Evolutionary conservation across 1,140 invertebrate genomes (phyloP), one percentile per base, ranked within the genome.

Genomic region (Helicoverpa zea): DNA sequence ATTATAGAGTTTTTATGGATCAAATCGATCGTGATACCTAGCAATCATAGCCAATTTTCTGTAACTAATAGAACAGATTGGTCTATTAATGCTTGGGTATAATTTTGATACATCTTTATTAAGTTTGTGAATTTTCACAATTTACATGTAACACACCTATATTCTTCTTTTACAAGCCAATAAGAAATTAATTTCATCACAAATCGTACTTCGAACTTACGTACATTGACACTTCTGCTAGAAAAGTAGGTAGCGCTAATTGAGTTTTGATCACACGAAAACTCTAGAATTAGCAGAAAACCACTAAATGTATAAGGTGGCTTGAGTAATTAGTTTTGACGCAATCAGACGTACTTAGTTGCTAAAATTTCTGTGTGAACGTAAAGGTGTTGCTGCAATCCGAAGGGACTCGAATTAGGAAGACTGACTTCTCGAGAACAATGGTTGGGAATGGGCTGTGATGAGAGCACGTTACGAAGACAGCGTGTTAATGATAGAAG

Each of bases 401-500:
- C 47, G 35, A 77, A 58, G 76, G 63, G 76, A 70, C 29, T 58
- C 13, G 51, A 23, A 70, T 68, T 23, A 47, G 63, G 52, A 47
- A 79, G 63, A 66, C 35, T 79, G 52, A 49, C 30, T 52, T 43
- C 68, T 70, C 10, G 7, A 58, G 16, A 79, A 79, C 76, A 79
- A 79, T 79, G 51, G 52, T 59, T 79, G 76, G 52, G 64, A 79
- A 77, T 66, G 47, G 47, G 14, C 10, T 49, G 16, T 56, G 29
- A 43, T 58, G 58, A 43, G 72, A 76, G 18, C 43, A 51, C 61
- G 29, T 56, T 18, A 77, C 43, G 59, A 52, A 77, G 75, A 77
- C 54, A n/a, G 23, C 47, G 54, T 77, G 35, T 13, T 77, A 52
- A 35, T 30, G 13, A 43, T 58, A 77, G 29, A 70, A 52, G 0